Conservation (phyloP, 2,888 invertebrate species). For the Rhaphigaster nebulosa region DNA sequence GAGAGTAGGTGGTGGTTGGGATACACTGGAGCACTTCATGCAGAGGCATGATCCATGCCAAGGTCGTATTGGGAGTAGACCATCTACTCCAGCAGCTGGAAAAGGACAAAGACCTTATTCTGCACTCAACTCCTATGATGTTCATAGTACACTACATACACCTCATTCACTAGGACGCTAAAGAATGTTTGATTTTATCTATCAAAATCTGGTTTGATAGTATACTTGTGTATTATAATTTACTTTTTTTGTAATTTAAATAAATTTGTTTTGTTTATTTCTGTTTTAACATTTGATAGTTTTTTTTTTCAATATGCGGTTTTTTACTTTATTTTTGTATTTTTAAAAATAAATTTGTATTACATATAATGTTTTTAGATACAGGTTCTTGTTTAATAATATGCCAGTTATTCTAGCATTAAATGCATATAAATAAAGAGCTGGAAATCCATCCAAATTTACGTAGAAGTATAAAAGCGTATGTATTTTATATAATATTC, state of each 20-base stretch:
- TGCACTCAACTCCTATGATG: conserved; percentile 62
- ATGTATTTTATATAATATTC: conserved; percentile 16
- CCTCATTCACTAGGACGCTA: conserved; percentile 60
- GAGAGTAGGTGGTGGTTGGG: conserved; percentile 94
- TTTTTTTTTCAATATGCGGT: conserved; percentile 11
- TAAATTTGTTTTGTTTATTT: conserved; percentile 2
- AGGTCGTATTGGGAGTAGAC: conserved; percentile 71
- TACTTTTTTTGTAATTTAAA: background rate
- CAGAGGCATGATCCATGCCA: conserved; percentile 89
- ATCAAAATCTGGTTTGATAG: conserved; percentile 22
- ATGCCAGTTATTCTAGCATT: conserved; percentile 15
- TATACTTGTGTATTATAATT: background rate
- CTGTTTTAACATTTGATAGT: conserved; percentile 16
- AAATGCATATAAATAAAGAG: background rate
- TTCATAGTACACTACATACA: conserved; percentile 58
- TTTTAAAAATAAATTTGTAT: background rate
- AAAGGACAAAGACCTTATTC: conserved; percentile 63
- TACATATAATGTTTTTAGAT: background rate
- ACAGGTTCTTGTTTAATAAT: background rate
- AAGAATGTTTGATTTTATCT: conserved; percentile 39
- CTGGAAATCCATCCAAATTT: conserved; percentile 43
- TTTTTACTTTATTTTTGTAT: conserved; percentile 43
- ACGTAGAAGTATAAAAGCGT: background rate
- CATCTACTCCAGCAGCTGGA: conserved; percentile 65
- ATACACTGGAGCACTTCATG: conserved; percentile 92